Conservation (phyloP, 2,113 vertebrate species). For the Alces alces region DNA sequence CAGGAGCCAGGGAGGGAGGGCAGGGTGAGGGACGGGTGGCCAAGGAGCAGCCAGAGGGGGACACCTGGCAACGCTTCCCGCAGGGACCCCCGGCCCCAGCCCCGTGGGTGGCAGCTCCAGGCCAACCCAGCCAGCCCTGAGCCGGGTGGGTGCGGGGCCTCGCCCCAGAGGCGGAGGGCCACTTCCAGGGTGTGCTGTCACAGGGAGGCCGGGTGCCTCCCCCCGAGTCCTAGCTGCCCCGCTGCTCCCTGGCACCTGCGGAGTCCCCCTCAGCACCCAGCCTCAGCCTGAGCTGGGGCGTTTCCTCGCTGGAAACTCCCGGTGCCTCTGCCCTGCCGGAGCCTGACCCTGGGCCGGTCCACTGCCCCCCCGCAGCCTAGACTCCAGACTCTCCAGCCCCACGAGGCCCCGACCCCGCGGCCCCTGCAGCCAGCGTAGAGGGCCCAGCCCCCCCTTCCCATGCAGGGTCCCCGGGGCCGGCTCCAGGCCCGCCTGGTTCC, state of each 20-base stretch:
- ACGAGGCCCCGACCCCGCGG: no score
- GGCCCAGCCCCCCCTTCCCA: neutral
- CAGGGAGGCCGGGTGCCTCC: neutral
- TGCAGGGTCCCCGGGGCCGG: neutral
- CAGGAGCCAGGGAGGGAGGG: neutral
- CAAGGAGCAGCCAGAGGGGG: no score
- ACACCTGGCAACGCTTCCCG: neutral
- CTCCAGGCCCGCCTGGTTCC: neutral
- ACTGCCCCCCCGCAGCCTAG: neutral
- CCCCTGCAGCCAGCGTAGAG: neutral
- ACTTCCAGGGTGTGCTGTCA: accelerated
- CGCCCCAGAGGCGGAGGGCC: neutral
- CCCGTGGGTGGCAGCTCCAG: neutral
- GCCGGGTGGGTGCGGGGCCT: neutral
- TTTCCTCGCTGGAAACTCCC: neutral
- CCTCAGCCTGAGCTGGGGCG: neutral
- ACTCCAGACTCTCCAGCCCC: neutral
- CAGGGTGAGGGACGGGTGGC: neutral
- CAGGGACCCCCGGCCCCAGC: neutral
- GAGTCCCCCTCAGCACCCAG: accelerated
- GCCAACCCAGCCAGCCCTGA: neutral
- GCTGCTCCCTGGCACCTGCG: accelerated
- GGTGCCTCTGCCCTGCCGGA: neutral
- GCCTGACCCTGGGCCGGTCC: neutral
- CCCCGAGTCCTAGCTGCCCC: accelerated